Evolutionary conservation across 2,888 invertebrate species (phyloP).

Genomic region (Glyphotaelius pellucidus): DNA sequence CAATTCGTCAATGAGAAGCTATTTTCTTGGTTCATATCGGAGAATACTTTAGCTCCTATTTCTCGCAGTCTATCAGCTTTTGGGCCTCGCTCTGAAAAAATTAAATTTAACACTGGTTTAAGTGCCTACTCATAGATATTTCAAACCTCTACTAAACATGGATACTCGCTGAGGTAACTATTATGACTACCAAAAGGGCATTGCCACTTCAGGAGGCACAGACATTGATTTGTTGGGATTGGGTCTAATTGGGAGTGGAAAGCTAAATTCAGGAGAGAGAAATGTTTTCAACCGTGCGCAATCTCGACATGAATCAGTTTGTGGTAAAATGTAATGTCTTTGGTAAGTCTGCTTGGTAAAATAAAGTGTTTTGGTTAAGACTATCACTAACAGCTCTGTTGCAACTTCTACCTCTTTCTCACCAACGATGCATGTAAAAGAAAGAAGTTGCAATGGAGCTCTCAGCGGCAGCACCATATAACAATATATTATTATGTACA

Average conservation of each 20-base stretch:
- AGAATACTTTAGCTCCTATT: conserved; percentile 62
- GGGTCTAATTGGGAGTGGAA: no score
- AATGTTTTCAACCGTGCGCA: no score
- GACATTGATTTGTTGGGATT: neutral
- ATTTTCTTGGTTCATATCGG: neutral
- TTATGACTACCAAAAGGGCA: neutral
- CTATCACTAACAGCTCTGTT: no score
- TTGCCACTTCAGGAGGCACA: neutral
- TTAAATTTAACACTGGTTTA: neutral
- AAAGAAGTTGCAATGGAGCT: no score
- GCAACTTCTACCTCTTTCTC: no score
- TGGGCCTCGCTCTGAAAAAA: conserved; percentile 75
- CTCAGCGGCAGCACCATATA: no score
- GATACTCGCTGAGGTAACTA: neutral
- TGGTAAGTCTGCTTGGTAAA: no score
- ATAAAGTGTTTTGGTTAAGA: no score
- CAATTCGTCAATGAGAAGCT: conserved; percentile 19
- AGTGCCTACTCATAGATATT: neutral
- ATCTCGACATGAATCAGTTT: no score
- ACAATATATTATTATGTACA: no score
- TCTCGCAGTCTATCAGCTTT: conserved; percentile 74
- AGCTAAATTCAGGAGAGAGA: neutral
- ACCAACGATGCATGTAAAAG: no score
- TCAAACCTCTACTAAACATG: neutral
- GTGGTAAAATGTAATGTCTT: no score